A percentile compares a stretch with the other conserved stretches of the same genome.
phyloP scores from a whole-genome alignment of 2,797 vertebrate species.

The Sebastes vulpes region DNA sequence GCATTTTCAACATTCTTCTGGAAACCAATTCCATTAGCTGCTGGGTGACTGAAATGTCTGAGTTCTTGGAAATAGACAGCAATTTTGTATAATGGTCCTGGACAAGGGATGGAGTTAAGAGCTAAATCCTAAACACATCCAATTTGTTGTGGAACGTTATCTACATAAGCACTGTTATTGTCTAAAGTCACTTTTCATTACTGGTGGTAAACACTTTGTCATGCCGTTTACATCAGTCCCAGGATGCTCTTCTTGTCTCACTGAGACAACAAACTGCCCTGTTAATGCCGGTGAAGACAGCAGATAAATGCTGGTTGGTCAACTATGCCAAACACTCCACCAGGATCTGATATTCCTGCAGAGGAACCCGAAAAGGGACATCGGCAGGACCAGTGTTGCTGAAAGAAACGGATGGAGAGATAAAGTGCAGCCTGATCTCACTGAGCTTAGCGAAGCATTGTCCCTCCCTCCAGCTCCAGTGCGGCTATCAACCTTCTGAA shows the following conservation, averaged over 20 bases:
- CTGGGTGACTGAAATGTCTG: background rate
- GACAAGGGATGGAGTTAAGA: background rate
- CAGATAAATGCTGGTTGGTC: conserved; percentile 1
- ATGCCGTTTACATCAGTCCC: background rate
- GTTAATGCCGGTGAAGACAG: background rate
- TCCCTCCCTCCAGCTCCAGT: background rate
- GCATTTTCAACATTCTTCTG: background rate
- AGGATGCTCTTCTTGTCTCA: background rate
- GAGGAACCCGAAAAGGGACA: background rate
- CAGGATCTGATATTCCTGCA: background rate
- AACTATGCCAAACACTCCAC: background rate
- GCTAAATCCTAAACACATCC: background rate
- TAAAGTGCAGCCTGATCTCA: background rate
- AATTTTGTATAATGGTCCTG: background rate
- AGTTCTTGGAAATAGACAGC: background rate
- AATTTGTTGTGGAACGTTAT: background rate
- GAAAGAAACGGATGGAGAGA: conserved; percentile 6
- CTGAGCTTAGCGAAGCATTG: background rate
- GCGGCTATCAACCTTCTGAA: background rate
- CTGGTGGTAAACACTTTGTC: background rate
- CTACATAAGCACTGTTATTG: background rate
- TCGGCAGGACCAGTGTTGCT: background rate
- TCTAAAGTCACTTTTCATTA: background rate
- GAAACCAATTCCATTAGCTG: background rate
- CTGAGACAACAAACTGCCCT: background rate